phyloP scores from a whole-genome alignment of 2,113 vertebrate genomes.

The Coptodon rendalli region DNA sequence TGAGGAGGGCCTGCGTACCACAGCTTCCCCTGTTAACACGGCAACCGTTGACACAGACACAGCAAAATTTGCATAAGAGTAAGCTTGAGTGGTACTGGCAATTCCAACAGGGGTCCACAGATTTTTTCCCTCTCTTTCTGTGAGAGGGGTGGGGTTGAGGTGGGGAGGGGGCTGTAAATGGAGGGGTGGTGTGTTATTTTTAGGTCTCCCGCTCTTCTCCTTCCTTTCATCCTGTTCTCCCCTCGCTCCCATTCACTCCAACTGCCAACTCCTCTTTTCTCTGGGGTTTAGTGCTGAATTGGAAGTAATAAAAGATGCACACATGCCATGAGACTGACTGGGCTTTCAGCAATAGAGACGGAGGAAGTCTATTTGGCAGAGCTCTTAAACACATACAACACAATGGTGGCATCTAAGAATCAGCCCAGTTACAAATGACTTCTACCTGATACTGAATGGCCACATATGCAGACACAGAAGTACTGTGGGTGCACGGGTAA shows the following conservation, averaged over 20 bases:
- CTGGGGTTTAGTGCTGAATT: conserved; percentile 44
- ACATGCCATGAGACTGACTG: conserved; percentile 38
- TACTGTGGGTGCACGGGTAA: background rate
- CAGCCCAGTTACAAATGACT: background rate
- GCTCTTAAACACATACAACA: conserved; percentile 13
- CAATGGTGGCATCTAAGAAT: conserved; percentile 19
- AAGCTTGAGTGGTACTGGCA: conserved; percentile 55
- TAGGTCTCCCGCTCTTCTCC: conserved; percentile 37
- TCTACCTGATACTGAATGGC: background rate
- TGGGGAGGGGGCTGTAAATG: background rate
- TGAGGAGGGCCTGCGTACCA: conserved; percentile 53
- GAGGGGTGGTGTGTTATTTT: conserved; percentile 39
- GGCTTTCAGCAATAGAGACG: conserved; percentile 29
- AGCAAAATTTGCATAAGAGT: conserved; percentile 61
- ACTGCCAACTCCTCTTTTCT: conserved; percentile 51
- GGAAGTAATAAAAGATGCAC: conserved; percentile 50
- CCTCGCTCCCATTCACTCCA: conserved; percentile 2
- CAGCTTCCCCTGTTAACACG: conserved; percentile 64
- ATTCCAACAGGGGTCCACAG: conserved; percentile 42
- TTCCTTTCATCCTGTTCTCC: conserved; percentile 48
- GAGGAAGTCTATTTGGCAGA: conserved; percentile 49
- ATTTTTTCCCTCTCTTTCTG: conserved; percentile 31
- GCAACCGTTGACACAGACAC: conserved; percentile 66
- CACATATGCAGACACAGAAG: background rate
- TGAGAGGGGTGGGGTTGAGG: conserved; percentile 36